Percentiles rank a stretch among this genome's conserved stretches.
Conservation (phyloP, 2,888 invertebrate genomes). For the Drosophila colorata region DNA sequence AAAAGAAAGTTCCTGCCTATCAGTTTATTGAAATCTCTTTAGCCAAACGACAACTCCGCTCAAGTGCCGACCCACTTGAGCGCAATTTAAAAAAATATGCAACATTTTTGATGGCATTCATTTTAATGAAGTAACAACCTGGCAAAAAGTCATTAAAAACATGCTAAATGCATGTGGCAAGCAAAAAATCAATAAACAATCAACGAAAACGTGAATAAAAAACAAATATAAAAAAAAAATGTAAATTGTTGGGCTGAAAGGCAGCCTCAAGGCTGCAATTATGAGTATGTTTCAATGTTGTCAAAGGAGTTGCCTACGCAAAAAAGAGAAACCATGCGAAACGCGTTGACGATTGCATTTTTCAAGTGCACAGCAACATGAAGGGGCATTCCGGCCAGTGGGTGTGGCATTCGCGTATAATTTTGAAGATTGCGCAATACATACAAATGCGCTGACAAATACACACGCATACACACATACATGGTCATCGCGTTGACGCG, state of each 20-base stretch:
- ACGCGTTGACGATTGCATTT: slow-evolving; percentile 73
- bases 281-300: slow-evolving; percentile 47
- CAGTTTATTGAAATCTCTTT: slow-evolving; percentile 76
- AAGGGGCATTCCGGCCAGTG: slow-evolving; percentile 12
- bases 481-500: slow-evolving; percentile 47
- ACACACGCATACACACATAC: background rate
- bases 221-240: too few relatives aligned
- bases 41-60: slow-evolving; percentile 54
- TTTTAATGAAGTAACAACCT: slow-evolving; percentile 76
- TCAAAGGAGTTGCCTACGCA: slow-evolving; percentile 61
- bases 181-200: slow-evolving; percentile 74
- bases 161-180: slow-evolving; percentile 66
- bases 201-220: slow-evolving; percentile 44
- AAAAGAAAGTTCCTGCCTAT: slow-evolving; percentile 61
- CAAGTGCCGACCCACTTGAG: slow-evolving; percentile 60
- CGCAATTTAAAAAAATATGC: slow-evolving; percentile 47
- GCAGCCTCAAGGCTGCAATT: slow-evolving; percentile 72
- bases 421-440: slow-evolving; percentile 31
- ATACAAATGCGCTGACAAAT: background rate
- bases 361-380: slow-evolving; percentile 65
- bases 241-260: slow-evolving; percentile 14
- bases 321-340: slow-evolving; percentile 42
- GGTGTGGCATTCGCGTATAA: slow-evolving; percentile 14
- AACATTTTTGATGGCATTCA: slow-evolving; percentile 64
- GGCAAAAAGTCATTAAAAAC: slow-evolving; percentile 72